A percentile compares a stretch with the other conserved stretches of the same genome.
phyloP scores from a whole-genome alignment of 1,140 invertebrate species.

The Drosophila tani region DNA sequence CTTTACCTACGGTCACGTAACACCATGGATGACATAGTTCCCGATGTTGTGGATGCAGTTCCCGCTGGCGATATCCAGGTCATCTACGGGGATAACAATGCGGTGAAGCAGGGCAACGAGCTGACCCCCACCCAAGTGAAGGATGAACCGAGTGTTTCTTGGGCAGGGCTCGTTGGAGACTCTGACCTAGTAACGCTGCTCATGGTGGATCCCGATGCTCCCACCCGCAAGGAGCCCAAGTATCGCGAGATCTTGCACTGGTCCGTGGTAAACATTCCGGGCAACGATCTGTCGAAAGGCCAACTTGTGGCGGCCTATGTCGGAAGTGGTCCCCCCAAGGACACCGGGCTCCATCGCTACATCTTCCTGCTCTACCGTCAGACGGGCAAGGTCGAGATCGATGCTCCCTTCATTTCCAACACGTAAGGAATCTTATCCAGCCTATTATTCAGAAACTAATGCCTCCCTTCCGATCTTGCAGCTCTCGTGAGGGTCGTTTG shows the following conservation, averaged over 20 bases:
- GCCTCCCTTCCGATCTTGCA: constrained; percentile 47
- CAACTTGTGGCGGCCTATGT: constrained; percentile 92
- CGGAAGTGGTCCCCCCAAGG: constrained; percentile 93
- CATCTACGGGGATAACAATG: constrained; percentile 86
- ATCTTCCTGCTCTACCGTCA: constrained; percentile 95
- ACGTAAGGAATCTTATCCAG: constrained; percentile 15
- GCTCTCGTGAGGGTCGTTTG: constrained; percentile 89
- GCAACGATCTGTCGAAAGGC: constrained; percentile 89
- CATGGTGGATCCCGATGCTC: constrained; percentile 96
- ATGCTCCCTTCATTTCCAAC: constrained; percentile 54
- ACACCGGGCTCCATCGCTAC: constrained; percentile 95
- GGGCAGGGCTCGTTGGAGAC: constrained; percentile 86
- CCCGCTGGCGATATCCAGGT: constrained; percentile 86
- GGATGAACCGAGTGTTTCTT: constrained; percentile 88
- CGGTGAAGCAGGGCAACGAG: constrained; percentile 90
- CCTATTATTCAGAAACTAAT: not conserved
- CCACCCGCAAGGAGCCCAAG: constrained; percentile 91
- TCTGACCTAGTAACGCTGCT: constrained; percentile 89
- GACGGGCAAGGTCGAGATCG: constrained; percentile 34
- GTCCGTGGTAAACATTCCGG: constrained; percentile 96
- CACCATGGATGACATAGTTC: constrained; percentile 77
- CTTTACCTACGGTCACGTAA: constrained; percentile 23
- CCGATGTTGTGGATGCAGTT: constrained; percentile 88
- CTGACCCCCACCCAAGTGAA: constrained; percentile 91
- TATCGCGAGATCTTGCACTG: constrained; percentile 96